Evolutionary conservation across 1,140 invertebrate species (phyloP).

Genomic region (Anastrepha obliqua): DNA sequence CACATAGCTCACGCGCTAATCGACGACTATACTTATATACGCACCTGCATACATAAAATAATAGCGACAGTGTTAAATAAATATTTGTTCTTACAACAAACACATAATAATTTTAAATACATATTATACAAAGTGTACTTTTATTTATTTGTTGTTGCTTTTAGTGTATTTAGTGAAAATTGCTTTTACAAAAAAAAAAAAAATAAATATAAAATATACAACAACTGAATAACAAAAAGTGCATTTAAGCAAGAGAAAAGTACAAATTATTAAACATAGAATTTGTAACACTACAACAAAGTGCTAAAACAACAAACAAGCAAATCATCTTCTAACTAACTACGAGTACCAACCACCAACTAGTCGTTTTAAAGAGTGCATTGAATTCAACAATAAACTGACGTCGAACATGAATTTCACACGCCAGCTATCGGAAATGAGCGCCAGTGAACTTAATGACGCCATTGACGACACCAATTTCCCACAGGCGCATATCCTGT

Average conservation of each 20-base stretch:
- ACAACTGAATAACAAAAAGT: background rate
- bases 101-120: background rate
- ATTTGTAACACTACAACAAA: background rate
- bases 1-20: background rate
- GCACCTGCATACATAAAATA: background rate
- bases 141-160: background rate
- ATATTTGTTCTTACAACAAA: constrained; percentile 4
- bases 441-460: constrained; percentile 72
- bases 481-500: constrained; percentile 71
- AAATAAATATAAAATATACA: constrained; percentile 2
- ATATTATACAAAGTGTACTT: background rate
- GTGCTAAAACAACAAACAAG: background rate
- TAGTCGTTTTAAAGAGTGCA: background rate
- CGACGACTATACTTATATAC: background rate
- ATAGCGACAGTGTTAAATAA: constrained; percentile 29
- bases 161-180: constrained; percentile 11
- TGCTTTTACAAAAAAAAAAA: background rate
- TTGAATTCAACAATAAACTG: background rate
- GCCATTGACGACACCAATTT: constrained; percentile 74
- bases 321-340: no score
- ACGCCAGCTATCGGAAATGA: constrained; percentile 72
- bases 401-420: constrained; percentile 67
- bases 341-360: background rate
- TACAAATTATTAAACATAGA: background rate
- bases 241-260: constrained; percentile 27